Evolutionary conservation across 2,113 vertebrate genomes (phyloP), one percentile per base, ranked within the genome.

Genomic region (Hydrolagus affinis): DNA sequence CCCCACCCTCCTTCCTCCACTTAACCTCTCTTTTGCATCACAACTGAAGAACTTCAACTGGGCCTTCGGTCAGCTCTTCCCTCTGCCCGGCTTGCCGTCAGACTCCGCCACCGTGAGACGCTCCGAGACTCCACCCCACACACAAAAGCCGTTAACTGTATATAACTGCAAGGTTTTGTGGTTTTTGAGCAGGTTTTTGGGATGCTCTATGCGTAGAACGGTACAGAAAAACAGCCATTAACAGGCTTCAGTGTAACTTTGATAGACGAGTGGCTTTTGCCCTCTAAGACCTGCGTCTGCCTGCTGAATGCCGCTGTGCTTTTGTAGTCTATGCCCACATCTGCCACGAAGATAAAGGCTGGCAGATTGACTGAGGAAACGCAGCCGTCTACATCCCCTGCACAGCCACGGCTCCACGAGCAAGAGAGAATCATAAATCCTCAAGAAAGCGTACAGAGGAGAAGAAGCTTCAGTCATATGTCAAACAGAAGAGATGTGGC

Each of bases 311-410:
- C 85, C 60, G 87, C 88, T 23, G 72, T 69, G 66, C 10, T 0
- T 85, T 88, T 88, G 74, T 85, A 72, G 85, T 59, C 69, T 19
- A 23, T 9, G 9, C 14, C 74, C 66, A 66, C 86, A 87, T 88
- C 87, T 90, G 88, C 68, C 77, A 66, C 85, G 85, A 87, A 87
- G 88, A 86, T 44, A 44, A 6, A 44, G 77, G 56, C 1, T 69
- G 86, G 70, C 86, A 88, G 87, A 86, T 11, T 87, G 88, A 78
- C 72, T 87, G 17, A 88, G 78, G 86, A 86, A 78, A 73, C 25
- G n/a, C 87, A 88, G 86, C 85, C 76, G 73, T 71, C 85, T 86
- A 85, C n/a, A 9, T 86, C n/a, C 30, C 75, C 0, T 14, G 73
- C 64, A 87, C 66, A 86, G 56, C 73, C 86, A 62, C 14, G 86